phyloP scores from a whole-genome alignment of 2,113 vertebrate genomes.

The Cochlearius cochlearius region DNA sequence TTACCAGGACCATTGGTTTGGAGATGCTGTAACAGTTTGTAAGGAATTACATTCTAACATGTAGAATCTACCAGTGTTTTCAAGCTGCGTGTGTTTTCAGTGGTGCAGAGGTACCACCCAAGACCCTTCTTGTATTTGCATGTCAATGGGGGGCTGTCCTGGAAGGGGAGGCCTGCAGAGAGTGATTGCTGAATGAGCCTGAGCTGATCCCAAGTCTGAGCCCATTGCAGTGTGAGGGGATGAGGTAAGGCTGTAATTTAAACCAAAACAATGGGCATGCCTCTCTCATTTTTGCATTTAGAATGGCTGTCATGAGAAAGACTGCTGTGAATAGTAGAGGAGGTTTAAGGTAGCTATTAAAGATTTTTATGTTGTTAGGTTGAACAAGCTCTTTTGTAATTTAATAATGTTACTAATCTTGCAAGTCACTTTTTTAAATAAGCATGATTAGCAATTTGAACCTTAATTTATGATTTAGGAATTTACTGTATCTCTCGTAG shows the following conservation, averaged over 20 bases:
- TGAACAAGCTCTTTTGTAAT: not conserved
- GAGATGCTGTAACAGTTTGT: not conserved
- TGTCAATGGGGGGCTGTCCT: not conserved
- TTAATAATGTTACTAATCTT: not conserved
- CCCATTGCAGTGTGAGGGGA: rapidly evolving
- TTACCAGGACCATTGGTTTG: not conserved
- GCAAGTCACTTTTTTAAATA: not conserved
- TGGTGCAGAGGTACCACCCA: not conserved
- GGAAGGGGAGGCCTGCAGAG: not conserved
- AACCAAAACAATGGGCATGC: not conserved
- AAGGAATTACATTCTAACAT: not conserved
- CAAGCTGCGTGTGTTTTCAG: rapidly evolving
- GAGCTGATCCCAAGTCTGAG: not conserved
- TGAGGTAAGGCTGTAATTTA: not conserved
- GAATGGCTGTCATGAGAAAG: not conserved
- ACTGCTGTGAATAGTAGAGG: not conserved
- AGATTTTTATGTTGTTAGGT: not conserved
- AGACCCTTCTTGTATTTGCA: not conserved
- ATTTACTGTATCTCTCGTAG: not conserved
- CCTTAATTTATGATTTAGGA: slow-evolving; percentile 7
- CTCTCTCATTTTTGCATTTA: not conserved
- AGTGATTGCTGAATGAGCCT: not conserved
- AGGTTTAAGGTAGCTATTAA: not conserved
- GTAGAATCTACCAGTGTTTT: not conserved
- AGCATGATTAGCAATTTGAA: not conserved